Conservation (phyloP, 2,888 invertebrate species). For the Apeira syringaria region DNA sequence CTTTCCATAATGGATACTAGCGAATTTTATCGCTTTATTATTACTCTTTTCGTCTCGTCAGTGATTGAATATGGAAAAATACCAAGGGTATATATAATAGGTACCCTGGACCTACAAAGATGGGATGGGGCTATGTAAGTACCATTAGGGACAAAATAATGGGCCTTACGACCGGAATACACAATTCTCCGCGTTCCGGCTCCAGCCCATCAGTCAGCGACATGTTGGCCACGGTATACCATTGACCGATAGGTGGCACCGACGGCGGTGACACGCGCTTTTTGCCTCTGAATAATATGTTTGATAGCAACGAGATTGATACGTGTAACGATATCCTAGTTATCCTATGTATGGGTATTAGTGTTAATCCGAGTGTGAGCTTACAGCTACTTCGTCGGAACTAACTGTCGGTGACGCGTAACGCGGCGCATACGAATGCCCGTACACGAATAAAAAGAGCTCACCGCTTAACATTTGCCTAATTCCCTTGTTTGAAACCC, state of each 20-base stretch:
- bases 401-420: conserved; percentile 53
- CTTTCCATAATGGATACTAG: too few species aligned
- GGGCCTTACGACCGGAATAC: conserved; percentile 16
- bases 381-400: conserved; percentile 67
- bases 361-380: conserved; percentile 41
- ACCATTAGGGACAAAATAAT: conserved; percentile 11
- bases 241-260: conserved; percentile 22
- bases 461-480: conserved; percentile 50
- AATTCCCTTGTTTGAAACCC: conserved; percentile 46
- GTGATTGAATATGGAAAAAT: too few species aligned
- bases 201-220: conserved; percentile 11
- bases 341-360: conserved; percentile 40
- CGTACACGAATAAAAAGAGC: conserved; percentile 44
- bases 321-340: conserved; percentile 31
- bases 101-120: too few species aligned
- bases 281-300: conserved; percentile 32
- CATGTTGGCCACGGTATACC: conserved; percentile 30
- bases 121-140: conserved; percentile 2
- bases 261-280: conserved; percentile 12
- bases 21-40: too few species aligned
- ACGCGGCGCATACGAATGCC: conserved; percentile 63
- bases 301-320: conserved; percentile 30
- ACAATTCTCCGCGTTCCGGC: conserved; percentile 24
- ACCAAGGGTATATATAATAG: too few species aligned
- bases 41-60: too few species aligned